phyloP scores from a whole-genome alignment of 2,113 vertebrate species.

The Cygnus buccinator region DNA sequence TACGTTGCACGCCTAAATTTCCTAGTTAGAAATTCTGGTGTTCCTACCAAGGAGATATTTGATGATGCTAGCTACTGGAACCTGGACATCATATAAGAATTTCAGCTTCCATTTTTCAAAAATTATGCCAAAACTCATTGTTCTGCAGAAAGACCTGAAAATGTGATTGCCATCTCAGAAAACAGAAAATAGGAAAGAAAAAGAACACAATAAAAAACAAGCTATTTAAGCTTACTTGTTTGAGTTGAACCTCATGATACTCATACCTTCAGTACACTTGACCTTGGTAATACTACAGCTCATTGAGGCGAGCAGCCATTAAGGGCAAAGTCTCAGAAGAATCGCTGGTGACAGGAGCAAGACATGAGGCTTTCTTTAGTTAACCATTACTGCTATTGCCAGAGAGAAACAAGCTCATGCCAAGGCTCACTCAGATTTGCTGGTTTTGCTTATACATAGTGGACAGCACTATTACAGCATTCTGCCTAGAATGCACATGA shows the following conservation, averaged over 20 bases:
- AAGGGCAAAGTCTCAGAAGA: background rate
- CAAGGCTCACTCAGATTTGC: background rate
- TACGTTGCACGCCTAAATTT: conserved; percentile 32
- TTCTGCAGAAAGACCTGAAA: background rate
- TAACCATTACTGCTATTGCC: background rate
- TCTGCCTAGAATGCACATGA: background rate
- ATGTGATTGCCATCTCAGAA: background rate
- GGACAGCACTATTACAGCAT: background rate
- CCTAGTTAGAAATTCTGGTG: background rate
- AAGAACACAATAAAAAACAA: background rate
- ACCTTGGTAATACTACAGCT: background rate
- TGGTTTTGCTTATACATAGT: background rate
- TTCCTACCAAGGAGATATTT: background rate
- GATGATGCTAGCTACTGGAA: background rate
- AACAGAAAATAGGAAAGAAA: background rate
- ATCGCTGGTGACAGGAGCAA: background rate
- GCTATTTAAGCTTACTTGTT: background rate
- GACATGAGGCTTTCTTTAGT: background rate
- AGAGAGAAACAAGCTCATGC: background rate
- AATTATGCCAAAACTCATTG: background rate
- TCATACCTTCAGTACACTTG: rapidly evolving
- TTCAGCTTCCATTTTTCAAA: background rate
- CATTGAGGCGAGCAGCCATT: background rate
- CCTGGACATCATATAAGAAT: background rate
- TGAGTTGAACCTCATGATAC: rapidly evolving